Evolutionary conservation across 2,113 vertebrate species (phyloP), one percentile per base, ranked within the genome.

Genomic region (Erythrolamprus reginae): DNA sequence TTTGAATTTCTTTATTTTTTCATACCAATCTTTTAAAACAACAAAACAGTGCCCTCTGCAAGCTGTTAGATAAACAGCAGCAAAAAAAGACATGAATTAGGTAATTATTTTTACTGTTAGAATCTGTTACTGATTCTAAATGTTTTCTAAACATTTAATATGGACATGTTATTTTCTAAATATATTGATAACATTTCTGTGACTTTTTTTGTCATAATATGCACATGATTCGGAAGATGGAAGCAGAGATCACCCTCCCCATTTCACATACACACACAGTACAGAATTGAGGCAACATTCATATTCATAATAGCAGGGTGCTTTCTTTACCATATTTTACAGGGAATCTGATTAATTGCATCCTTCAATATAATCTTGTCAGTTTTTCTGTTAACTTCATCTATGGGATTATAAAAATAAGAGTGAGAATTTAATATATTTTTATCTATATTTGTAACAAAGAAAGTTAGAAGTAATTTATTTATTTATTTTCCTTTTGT

Each of bases 11-110:
- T 9, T 90, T 92, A 82, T 82, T 89, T 65, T 91, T 28, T 88
- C 90, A 87, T 47, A 48, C 45, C 93, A 92, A 92, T 58, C 38
- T 24, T 65, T 87, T 50, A 93, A 95, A 92, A 61, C 82, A 90
- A 89, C 52, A 93, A 88, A 92, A 85, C 2, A 3, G 93, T 91
- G 90, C 92, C 91, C 91, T 95, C 96, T 96, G 92, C 96, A 92
- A 97, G n/a, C 56, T 86, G 77, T 61, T 77, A 28, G n/a, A 52
- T 61, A 53, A 92, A 84, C 19, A 52, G 19, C 90, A 28, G 70
- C 48, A 88, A 53, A 92, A n/a, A 93, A 86, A 70, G 84, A 8
- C 2, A 24, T 4, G 5, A 48, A 1, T 45, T 58, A 86, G 42
- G 1, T 38, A 10, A 50, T 21, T 55, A n/a, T 28, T 82, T 15